These are phyloP conservation scores for Cremastinae sp. DNA, from an alignment of 2,888 invertebrate species.

Conservation along the genomic window DNA sequence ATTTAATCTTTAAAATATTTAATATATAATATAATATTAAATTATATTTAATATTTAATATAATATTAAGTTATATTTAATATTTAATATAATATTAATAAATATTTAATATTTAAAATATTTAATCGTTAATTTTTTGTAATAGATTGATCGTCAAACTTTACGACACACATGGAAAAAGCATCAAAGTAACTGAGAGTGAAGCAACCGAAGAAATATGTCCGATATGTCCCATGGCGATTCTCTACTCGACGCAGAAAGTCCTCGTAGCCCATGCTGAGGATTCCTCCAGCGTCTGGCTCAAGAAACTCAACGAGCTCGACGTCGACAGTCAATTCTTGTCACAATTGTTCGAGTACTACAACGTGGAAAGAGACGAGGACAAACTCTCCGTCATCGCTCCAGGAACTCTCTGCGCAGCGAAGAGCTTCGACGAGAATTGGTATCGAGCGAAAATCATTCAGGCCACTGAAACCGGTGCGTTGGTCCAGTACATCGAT, in stretches of 20 bases:
- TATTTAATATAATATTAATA: too few relatives aligned
- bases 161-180: constrained; percentile 80
- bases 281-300: constrained; percentile 83
- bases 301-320: constrained; percentile 82
- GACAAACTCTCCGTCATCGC: constrained; percentile 77
- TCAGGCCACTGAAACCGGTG: constrained; percentile 78
- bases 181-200: constrained; percentile 65
- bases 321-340: constrained; percentile 80
- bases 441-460: constrained; percentile 87
- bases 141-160: constrained; percentile 86
- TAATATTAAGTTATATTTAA: too few relatives aligned
- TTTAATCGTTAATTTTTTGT: too few relatives aligned
- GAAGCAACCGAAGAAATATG: constrained; percentile 80
- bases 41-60: too few relatives aligned
- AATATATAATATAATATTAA: too few relatives aligned
- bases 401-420: constrained; percentile 83
- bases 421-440: constrained; percentile 84
- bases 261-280: constrained; percentile 84
- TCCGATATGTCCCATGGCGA: constrained; percentile 84
- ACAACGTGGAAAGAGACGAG: constrained; percentile 81
- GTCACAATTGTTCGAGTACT: constrained; percentile 83
- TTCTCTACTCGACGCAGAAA: constrained; percentile 83
- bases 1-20: too few relatives aligned
- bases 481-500: constrained; percentile 84
- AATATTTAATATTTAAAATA: too few relatives aligned